Conservation (phyloP, 2,797 vertebrate species). For the Pseudotriccus pelzelni region DNA sequence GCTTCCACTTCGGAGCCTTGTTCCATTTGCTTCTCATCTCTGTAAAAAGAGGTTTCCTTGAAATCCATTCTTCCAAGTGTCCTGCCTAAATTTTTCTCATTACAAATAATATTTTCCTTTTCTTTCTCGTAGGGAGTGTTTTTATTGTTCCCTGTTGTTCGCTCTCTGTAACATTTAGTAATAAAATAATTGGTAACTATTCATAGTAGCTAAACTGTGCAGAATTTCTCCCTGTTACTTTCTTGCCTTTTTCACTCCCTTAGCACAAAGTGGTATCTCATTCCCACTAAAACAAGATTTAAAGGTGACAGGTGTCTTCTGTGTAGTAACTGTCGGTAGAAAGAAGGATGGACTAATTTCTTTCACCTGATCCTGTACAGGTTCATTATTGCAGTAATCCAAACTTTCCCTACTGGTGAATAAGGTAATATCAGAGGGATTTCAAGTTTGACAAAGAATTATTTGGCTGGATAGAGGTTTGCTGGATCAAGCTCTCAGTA, state of each 20-base stretch:
- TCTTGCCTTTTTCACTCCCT: neutral
- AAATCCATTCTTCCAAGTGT: neutral
- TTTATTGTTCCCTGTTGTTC: neutral
- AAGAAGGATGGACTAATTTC: neutral
- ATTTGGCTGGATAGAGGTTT: neutral
- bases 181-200: neutral
- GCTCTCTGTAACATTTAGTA: neutral
- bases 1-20: slow-evolving; percentile 51
- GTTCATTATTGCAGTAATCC: neutral
- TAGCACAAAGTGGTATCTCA: neutral
- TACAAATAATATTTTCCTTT: neutral
- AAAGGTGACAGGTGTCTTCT: neutral
- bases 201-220: neutral
- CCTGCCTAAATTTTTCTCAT: neutral
- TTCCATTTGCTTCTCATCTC: slow-evolving; percentile 24
- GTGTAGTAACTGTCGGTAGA: neutral
- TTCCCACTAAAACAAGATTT: neutral
- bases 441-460: neutral
- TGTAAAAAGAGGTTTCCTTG: slow-evolving; percentile 40
- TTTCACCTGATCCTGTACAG: neutral
- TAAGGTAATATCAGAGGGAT: neutral
- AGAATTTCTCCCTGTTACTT: neutral
- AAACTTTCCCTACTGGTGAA: neutral
- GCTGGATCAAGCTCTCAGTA: neutral
- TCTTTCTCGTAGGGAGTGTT: neutral